Conservation (phyloP, 2,888 invertebrate species). For the Bellardia pandia region DNA sequence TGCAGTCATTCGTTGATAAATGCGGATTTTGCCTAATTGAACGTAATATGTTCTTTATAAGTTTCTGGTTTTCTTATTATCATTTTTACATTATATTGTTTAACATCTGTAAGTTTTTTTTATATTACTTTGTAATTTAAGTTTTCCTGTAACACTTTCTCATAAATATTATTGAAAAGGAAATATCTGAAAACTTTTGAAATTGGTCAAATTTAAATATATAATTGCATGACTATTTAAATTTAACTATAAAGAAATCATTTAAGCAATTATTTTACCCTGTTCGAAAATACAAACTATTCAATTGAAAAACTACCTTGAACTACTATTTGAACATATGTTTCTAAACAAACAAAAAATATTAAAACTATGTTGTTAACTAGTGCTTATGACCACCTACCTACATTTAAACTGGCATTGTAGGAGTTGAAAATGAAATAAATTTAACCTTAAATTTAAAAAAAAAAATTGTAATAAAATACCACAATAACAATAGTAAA, state of each 20-base stretch:
- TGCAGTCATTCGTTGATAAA: too few species aligned
- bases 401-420: neutral
- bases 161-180: neutral
- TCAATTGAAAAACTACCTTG: slow-evolving; percentile 25
- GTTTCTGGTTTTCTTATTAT: too few species aligned
- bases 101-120: too few species aligned
- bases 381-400: slow-evolving; percentile 5
- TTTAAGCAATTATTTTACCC: too few species aligned
- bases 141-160: too few species aligned
- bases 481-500: neutral
- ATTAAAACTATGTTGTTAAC: slow-evolving; percentile 6
- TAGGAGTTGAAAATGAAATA: neutral
- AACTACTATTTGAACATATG: neutral
- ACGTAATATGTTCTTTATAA: too few species aligned
- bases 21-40: too few species aligned
- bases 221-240: too few species aligned
- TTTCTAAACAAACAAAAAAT: neutral
- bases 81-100: too few species aligned
- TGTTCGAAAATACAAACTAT: neutral
- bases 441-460: slow-evolving; percentile 23
- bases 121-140: too few species aligned
- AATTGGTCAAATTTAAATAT: neutral
- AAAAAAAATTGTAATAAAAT: neutral
- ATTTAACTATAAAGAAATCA: too few species aligned
- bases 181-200: neutral